These are phyloP conservation scores for Dissostichus mawsoni DNA, from an alignment of 2,113 vertebrate genomes.

Conservation along the genomic window DNA sequence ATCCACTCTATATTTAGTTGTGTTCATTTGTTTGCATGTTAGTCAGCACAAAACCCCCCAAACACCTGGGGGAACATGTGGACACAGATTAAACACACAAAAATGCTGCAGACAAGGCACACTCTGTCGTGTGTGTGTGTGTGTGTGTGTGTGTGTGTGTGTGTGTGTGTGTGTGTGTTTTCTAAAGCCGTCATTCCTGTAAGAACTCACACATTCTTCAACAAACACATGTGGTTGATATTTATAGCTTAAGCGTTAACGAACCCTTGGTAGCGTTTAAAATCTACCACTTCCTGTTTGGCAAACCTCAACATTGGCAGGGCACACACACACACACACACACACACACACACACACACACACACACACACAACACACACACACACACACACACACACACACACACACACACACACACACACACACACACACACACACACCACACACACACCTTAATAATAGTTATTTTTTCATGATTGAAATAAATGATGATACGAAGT, in stretches of 20 bases:
- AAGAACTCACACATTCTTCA: conserved; percentile 72
- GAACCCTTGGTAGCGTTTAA: conserved; percentile 55
- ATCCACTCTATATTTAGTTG: not conserved
- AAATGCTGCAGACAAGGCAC: conserved; percentile 8
- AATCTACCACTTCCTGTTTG: conserved; percentile 55
- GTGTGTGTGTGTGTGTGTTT: conserved; percentile 6
- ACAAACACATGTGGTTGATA: conserved; percentile 67
- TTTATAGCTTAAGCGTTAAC: conserved; percentile 72
- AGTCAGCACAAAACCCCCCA: not conserved
- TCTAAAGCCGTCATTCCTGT: conserved; percentile 24
- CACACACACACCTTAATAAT: too few species aligned
- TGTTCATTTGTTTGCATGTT: not conserved
- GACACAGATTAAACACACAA: not conserved
- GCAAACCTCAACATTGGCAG: conserved; percentile 1
- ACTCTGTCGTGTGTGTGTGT: not conserved
- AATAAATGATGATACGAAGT: too few species aligned
- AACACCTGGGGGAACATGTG: not conserved
- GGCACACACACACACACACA: not conserved
- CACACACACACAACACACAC: not conserved
- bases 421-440: too few species aligned
- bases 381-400: conserved; percentile 3
- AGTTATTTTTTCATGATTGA: too few species aligned
- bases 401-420: too few species aligned
- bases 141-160: not conserved
- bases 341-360: not conserved